Percentiles rank a stretch among this genome's conserved stretches.
These are phyloP conservation scores for Paraplagusia blochii DNA, from an alignment of 2,113 vertebrate genomes.

Conservation along the genomic window DNA sequence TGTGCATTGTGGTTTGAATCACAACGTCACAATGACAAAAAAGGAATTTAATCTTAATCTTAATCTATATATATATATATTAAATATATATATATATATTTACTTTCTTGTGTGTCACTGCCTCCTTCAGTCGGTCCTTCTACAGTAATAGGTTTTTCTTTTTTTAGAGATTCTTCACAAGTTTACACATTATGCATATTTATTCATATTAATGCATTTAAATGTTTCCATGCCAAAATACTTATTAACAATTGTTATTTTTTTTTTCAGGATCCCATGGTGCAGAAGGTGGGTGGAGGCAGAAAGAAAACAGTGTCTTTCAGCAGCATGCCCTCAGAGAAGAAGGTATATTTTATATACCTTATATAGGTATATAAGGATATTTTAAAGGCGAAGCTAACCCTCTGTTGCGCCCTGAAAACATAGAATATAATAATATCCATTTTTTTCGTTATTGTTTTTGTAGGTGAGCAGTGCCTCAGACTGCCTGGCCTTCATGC, in stretches of 20 bases:
- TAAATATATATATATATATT: too few species aligned
- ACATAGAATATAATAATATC: neutral
- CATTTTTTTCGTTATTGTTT: neutral
- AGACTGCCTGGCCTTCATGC: conserved; percentile 98
- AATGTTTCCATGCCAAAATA: neutral
- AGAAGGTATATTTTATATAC: conserved; percentile 81
- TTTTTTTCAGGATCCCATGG: conserved; percentile 85
- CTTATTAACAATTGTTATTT: conserved; percentile 12
- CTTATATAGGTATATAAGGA: too few species aligned
- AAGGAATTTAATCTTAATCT: too few species aligned
- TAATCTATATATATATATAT: too few species aligned
- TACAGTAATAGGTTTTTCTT: too few species aligned
- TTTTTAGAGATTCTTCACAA: too few species aligned
- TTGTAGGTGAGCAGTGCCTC: conserved; percentile 87
- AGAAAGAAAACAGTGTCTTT: conserved; percentile 98
- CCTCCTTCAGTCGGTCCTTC: too few species aligned
- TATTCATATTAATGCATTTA: too few species aligned
- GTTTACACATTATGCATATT: too few species aligned
- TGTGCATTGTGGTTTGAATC: too few species aligned
- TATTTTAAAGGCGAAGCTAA: neutral
- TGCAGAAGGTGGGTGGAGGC: conserved; percentile 85
- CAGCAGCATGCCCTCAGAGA: conserved; percentile 98
- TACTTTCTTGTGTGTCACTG: too few species aligned
- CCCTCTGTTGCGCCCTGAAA: neutral
- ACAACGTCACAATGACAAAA: too few species aligned